Conservation (phyloP, 2,113 vertebrate genomes). For the Tachycineta bicolor region DNA sequence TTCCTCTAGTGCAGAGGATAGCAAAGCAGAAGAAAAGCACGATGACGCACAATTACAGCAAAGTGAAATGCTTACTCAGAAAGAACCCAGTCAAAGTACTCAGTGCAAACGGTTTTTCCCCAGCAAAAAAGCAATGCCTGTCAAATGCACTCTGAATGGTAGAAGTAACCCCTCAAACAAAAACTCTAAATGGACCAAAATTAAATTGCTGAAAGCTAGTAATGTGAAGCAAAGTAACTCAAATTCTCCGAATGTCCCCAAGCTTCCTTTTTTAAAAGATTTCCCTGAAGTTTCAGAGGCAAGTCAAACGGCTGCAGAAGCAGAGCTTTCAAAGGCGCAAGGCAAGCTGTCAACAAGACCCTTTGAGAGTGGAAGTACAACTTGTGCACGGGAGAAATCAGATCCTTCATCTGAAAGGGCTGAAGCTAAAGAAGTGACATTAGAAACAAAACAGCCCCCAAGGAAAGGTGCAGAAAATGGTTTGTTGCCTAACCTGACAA, state of each 20-base stretch:
- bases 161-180: constrained; percentile 74
- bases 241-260: constrained; percentile 58
- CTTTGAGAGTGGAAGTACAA: constrained; percentile 34
- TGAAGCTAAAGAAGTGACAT: constrained; percentile 18
- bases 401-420: constrained; percentile 50
- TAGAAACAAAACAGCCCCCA: background rate
- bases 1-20: constrained; percentile 27
- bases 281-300: constrained; percentile 53
- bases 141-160: constrained; percentile 88
- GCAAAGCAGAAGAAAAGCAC: constrained; percentile 58
- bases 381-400: constrained; percentile 53
- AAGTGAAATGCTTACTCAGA: constrained; percentile 40
- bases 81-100: constrained; percentile 58
- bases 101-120: constrained; percentile 92
- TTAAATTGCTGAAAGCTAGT: constrained; percentile 84
- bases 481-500: constrained; percentile 67
- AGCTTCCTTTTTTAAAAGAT: constrained; percentile 61
- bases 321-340: constrained; percentile 47
- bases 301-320: constrained; percentile 46
- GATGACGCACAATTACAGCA: constrained; percentile 41
- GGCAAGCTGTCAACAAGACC: constrained; percentile 45
- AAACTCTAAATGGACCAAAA: constrained; percentile 93
- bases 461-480: constrained; percentile 71
- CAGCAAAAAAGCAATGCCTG: constrained; percentile 86
- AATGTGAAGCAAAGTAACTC: constrained; percentile 70